These are phyloP conservation scores for Cichladusa arquata DNA, from an alignment of 2,113 vertebrate species.

Conservation along the genomic window DNA sequence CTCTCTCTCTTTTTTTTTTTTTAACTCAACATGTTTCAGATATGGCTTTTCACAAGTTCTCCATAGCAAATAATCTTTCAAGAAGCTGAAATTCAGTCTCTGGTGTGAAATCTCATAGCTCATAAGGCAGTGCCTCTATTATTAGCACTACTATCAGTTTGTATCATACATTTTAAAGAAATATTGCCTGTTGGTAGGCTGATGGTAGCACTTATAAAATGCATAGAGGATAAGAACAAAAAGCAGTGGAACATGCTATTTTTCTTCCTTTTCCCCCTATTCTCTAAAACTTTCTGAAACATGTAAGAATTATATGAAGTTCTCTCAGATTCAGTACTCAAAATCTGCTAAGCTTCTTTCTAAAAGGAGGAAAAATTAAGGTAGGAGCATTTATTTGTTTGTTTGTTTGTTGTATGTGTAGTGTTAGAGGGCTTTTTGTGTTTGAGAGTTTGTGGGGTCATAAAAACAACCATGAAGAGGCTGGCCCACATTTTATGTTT, in stretches of 20 bases:
- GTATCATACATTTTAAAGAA: background rate
- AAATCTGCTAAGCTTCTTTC: background rate
- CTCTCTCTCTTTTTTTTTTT: background rate
- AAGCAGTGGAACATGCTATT: background rate
- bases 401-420: background rate
- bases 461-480: background rate
- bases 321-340: background rate
- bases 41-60: background rate
- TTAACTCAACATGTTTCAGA: background rate
- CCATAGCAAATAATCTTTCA: background rate
- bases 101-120: background rate
- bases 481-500: background rate
- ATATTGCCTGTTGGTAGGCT: background rate
- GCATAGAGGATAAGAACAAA: background rate
- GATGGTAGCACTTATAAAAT: background rate
- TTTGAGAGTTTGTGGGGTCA: background rate
- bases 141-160: background rate
- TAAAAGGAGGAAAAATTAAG: background rate
- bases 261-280: rapidly evolving
- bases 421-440: too few species aligned
- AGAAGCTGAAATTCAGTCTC: background rate
- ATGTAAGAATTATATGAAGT: background rate
- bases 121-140: background rate
- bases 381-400: background rate
- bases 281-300: background rate